These are phyloP conservation scores for Panthera uncia DNA, from an alignment of 2,113 vertebrate genomes.

Conservation along the genomic window DNA sequence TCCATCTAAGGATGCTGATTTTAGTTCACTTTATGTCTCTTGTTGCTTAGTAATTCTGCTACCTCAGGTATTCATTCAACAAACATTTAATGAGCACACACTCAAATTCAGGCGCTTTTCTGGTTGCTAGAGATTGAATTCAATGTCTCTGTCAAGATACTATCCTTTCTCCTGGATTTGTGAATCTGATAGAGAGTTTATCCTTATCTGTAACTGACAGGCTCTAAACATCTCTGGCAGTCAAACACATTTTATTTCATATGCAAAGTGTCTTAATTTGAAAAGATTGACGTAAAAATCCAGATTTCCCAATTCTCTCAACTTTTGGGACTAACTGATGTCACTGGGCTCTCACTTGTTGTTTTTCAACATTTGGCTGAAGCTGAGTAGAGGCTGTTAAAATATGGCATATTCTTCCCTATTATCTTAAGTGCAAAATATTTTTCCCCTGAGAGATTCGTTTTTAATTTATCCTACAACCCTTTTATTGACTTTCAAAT, in stretches of 20 bases:
- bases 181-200: not conserved
- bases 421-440: not conserved
- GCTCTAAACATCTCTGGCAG: not conserved
- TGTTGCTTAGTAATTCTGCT: not conserved
- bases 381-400: not conserved
- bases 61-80: not conserved
- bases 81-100: not conserved
- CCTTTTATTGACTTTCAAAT: not conserved
- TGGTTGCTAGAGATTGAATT: not conserved
- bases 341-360: not conserved
- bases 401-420: not conserved
- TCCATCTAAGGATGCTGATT: not conserved
- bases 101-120: not conserved
- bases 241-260: not conserved
- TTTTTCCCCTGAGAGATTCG: not conserved
- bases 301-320: not conserved
- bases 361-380: not conserved
- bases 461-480: not conserved
- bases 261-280: not conserved
- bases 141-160: not conserved
- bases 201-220: not conserved
- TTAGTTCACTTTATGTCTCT: not conserved
- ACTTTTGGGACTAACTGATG: not conserved
- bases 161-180: not conserved
- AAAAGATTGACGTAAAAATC: conserved; percentile 8